Conservation (phyloP, 2,888 invertebrate genomes). For the Asteroscopus sphinx region DNA sequence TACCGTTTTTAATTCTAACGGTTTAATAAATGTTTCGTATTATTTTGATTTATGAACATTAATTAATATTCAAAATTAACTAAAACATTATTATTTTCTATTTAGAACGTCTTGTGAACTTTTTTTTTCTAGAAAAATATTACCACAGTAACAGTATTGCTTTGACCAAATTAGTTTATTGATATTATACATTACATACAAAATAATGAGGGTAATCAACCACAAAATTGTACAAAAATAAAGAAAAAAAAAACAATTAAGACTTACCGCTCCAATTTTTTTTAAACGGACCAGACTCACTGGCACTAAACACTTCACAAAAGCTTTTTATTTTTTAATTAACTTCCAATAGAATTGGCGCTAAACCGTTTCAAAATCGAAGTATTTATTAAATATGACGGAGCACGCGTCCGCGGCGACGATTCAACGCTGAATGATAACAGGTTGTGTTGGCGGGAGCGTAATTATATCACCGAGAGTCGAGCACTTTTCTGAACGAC, state of each 20-base stretch:
- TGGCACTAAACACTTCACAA: constrained; percentile 48
- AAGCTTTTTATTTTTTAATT: not conserved
- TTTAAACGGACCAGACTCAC: constrained; percentile 37
- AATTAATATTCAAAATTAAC: no score
- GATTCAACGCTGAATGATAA: constrained; percentile 77
- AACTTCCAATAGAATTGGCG: constrained; percentile 30
- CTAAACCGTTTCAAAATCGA: constrained; percentile 54
- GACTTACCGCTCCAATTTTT: constrained; percentile 48
- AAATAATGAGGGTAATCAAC: no score
- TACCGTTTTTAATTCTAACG: no score
- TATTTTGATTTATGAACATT: no score
- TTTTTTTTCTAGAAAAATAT: no score
- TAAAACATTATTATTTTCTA: no score
- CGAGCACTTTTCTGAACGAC: constrained; percentile 35
- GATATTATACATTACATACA: no score
- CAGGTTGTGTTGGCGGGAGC: constrained; percentile 58
- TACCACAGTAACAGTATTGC: no score
- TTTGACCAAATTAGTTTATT: no score
- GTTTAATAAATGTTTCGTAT: no score
- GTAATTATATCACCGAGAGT: constrained; percentile 64
- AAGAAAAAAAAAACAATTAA: not conserved
- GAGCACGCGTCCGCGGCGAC: constrained; percentile 67
- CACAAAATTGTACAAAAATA: not conserved
- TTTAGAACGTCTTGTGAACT: no score
- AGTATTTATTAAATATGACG: constrained; percentile 45